Conservation (phyloP, 2,888 invertebrate genomes). For the Lutraria lutraria region DNA sequence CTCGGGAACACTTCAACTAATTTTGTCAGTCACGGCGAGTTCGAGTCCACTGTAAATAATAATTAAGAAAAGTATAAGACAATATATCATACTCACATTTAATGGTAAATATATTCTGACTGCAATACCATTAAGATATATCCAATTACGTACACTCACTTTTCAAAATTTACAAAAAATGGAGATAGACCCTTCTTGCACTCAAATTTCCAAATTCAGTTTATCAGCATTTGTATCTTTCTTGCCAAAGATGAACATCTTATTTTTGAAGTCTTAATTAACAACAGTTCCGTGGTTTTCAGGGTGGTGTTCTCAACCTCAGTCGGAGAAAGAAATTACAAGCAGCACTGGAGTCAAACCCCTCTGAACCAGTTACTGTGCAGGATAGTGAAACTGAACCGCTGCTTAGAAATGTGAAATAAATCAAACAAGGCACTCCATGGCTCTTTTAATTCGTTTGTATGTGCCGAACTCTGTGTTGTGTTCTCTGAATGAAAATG, state of each 20-base stretch:
- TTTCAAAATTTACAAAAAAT: too few species aligned
- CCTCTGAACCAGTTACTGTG: neutral
- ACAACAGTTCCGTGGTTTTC: neutral
- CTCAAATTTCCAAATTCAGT: too few species aligned
- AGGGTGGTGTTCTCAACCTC: constrained; percentile 83
- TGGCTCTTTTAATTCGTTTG: neutral
- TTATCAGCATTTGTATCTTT: too few species aligned
- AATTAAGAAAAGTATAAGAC: too few species aligned
- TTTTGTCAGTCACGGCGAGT: too few species aligned
- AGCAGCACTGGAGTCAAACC: constrained; percentile 27
- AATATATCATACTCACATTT: too few species aligned
- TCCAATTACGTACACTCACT: too few species aligned
- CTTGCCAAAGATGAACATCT: neutral
- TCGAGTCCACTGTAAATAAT: too few species aligned
- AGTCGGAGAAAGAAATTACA: constrained; percentile 78
- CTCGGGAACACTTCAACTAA: too few species aligned
- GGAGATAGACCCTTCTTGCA: too few species aligned
- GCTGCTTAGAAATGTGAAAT: constrained; percentile 22
- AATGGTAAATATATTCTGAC: too few species aligned
- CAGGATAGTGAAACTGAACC: constrained; percentile 56
- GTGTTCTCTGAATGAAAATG: neutral
- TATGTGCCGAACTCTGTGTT: neutral
- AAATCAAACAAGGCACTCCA: neutral
- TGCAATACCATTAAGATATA: too few species aligned
- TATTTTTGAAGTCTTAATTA: neutral